Conservation (phyloP, 2,113 vertebrate genomes). For the Cynopterus brachyotis region DNA sequence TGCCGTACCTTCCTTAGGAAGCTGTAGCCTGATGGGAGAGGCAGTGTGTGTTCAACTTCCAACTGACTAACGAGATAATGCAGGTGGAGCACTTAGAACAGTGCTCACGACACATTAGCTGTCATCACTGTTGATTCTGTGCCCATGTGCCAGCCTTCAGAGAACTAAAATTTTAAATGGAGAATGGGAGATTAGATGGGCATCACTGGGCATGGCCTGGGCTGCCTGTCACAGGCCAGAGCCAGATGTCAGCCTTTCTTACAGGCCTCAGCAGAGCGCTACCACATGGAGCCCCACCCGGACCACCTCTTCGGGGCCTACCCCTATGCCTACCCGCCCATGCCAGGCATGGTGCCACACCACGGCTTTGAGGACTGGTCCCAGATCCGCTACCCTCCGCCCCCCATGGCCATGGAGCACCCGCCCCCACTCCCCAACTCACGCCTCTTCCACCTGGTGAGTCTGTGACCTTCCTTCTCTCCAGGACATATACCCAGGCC, state of each 20-base stretch:
- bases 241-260: not conserved
- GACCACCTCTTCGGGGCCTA: slow-evolving; percentile 90
- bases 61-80: fast-evolving
- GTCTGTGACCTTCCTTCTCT: slow-evolving; percentile 17
- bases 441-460: slow-evolving; percentile 87
- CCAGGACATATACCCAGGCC: not conserved
- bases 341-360: slow-evolving; percentile 78
- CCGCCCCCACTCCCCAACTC: slow-evolving; percentile 84
- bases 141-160: not conserved
- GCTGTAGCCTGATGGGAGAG: not conserved
- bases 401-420: slow-evolving; percentile 85
- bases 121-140: not conserved
- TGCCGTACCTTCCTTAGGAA: not conserved
- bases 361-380: slow-evolving; percentile 93
- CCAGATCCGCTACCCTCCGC: slow-evolving; percentile 91
- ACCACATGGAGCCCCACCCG: slow-evolving; percentile 87
- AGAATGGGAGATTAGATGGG: not conserved
- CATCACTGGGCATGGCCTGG: not conserved
- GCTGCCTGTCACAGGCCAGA: not conserved
- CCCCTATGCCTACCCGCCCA: slow-evolving; percentile 91
- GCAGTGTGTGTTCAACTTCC: not conserved
- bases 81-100: not conserved
- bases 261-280: slow-evolving; percentile 89
- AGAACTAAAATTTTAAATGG: not conserved
- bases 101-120: not conserved